These are phyloP conservation scores for Meiosimyza decipiens DNA, from an alignment of 2,888 invertebrate genomes.

Conservation along the genomic window DNA sequence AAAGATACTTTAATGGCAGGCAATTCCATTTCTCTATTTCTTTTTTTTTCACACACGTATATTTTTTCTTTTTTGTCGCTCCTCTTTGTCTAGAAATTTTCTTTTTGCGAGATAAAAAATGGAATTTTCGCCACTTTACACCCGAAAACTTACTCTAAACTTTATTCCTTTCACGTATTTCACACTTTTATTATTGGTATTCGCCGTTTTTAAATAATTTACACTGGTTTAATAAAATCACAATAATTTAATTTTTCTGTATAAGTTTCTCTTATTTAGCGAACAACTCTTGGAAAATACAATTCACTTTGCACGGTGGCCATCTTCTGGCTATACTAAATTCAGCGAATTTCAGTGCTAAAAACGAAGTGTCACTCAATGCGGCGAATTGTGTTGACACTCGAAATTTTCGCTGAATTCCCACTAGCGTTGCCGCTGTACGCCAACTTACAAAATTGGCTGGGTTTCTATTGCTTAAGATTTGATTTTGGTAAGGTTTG, in stretches of 20 bases:
- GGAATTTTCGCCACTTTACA: background rate
- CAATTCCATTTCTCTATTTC: conserved; percentile 39
- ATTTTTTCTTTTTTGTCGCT: conserved; percentile 33
- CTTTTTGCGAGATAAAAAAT: background rate
- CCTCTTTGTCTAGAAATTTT: conserved; percentile 26
- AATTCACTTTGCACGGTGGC: conserved; percentile 40
- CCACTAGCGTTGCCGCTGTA: too few relatives aligned
- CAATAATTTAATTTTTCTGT: conserved; percentile 35
- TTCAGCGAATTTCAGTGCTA: conserved; percentile 28
- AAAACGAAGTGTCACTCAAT: conserved; percentile 6
- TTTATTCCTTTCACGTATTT: conserved; percentile 26
- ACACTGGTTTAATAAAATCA: conserved; percentile 39
- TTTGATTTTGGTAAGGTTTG: too few relatives aligned
- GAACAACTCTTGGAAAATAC: conserved; percentile 34
- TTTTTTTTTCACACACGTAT: conserved; percentile 38
- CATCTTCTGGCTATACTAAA: conserved; percentile 39
- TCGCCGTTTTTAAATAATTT: conserved; percentile 30
- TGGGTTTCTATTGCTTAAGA: too few relatives aligned
- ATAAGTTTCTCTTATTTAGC: conserved; percentile 38
- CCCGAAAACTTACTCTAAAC: conserved; percentile 41
- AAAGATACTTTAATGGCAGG: background rate
- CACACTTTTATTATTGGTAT: conserved; percentile 33
- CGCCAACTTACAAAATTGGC: too few relatives aligned
- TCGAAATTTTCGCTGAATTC: too few relatives aligned
- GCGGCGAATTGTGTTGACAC: too few relatives aligned